phyloP scores from a whole-genome alignment of 2,888 invertebrate genomes.

The Arctia plantaginis region DNA sequence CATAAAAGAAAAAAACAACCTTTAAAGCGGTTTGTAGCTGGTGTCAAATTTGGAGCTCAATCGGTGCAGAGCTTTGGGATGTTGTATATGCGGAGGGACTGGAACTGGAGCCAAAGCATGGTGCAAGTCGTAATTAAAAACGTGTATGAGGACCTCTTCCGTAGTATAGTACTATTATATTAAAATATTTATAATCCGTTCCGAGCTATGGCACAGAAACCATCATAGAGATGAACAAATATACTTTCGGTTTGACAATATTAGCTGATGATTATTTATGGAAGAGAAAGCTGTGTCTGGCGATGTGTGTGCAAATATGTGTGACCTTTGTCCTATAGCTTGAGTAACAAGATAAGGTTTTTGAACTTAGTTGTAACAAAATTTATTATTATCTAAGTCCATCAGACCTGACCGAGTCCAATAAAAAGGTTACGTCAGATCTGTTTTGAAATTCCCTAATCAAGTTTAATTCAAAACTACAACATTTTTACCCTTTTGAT shows the following conservation, averaged over 20 bases:
- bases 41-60: no score
- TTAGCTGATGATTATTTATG: slow-evolving; percentile 14
- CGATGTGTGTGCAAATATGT: slow-evolving; percentile 4
- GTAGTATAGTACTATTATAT: no score
- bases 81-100: no score
- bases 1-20: no score
- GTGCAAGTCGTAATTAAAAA: no score
- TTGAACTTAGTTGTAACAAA: not conserved
- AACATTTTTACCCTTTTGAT: no score
- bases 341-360: not conserved
- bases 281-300: slow-evolving; percentile 21
- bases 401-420: not conserved
- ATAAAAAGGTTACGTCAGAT: not conserved
- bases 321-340: slow-evolving; percentile 12
- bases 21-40: no score
- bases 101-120: no score
- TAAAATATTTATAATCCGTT: not conserved
- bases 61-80: no score
- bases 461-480: no score
- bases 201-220: not conserved
- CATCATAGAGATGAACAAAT: slow-evolving; percentile 7
- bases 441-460: not conserved
- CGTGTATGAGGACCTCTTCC: no score
- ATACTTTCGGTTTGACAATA: slow-evolving; percentile 20
- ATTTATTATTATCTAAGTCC: not conserved